phyloP scores from a whole-genome alignment of 1,140 invertebrate species.

The Laupala kohalensis region DNA sequence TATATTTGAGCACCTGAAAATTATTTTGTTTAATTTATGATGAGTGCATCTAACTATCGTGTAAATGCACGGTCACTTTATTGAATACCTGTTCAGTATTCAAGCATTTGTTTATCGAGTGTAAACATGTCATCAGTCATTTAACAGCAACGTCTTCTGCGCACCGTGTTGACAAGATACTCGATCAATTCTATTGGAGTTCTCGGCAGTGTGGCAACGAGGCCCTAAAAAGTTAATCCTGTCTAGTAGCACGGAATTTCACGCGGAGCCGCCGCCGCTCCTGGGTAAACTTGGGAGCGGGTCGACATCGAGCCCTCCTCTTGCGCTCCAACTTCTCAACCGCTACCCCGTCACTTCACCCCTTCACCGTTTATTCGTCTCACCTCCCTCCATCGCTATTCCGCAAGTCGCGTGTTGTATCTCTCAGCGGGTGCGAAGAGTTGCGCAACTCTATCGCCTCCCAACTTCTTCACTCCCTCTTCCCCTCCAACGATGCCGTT shows the following conservation, averaged over 20 bases:
- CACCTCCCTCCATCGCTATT: not conserved
- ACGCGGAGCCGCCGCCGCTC: not conserved
- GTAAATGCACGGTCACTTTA: no score
- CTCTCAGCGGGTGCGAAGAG: not conserved
- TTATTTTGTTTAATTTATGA: no score
- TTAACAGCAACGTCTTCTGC: no score
- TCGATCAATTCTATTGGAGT: no score
- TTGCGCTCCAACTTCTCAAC: not conserved
- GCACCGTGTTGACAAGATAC: no score
- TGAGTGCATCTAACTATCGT: no score
- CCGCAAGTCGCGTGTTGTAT: not conserved
- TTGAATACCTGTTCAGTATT: no score
- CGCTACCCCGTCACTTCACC: not conserved
- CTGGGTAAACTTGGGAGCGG: not conserved
- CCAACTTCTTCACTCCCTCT: not conserved
- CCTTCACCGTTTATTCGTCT: not conserved
- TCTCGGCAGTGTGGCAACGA: not conserved
- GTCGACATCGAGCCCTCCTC: not conserved
- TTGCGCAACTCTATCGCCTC: not conserved
- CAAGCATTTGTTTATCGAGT: no score
- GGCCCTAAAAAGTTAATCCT: not conserved
- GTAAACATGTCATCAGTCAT: no score
- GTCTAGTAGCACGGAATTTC: not conserved
- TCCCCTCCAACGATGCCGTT: no score
- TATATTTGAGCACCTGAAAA: no score